Evolutionary conservation across 2,113 vertebrate genomes (phyloP), one percentile per base, ranked within the genome.

Genomic region (Suricata suricatta): DNA sequence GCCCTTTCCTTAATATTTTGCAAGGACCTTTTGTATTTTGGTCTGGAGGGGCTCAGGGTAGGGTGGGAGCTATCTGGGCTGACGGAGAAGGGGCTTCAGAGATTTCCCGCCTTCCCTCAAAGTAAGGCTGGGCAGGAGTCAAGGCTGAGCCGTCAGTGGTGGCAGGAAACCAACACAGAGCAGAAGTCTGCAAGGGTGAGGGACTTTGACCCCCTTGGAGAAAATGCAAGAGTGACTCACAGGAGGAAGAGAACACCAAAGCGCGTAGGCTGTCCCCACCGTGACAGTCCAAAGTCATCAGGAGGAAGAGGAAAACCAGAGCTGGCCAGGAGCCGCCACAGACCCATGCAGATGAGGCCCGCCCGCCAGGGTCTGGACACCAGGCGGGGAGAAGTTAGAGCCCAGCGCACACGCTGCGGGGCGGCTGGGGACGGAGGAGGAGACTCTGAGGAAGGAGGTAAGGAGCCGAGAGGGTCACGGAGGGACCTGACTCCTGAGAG

Each of bases 211-310:
- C 83, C 31, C 41, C 41, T 72, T 16, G 4, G 81, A 82, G 66
- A 80, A 90, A 94, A 82, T 86, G n/a, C 71, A 35, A 77, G 77
- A 79, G 79, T 96, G 93, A 95, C 82, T 93, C 93, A 89, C 33
- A 33, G 85, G 83, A 66, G 50, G 57, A 84, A 74, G 86, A 95
- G 6, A 19, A 50, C 88, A 63, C n/a, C 50, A 31, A 64, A 85
- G 50, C 23, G 50, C 63, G 68, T 27, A n/a, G 47, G 76, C 23
- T 87, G 68, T 69, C 13, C 35, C 38, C 41, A 47, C 44, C 2
- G 15, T 54, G 66, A 47, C 29, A 71, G 92, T 85, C 93, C 86
- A 71, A 83, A 97, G 91, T 95, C 86, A 57, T 21, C 83, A 29
- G 71, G 77, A 47, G 71, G 54, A 72, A 87, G 69, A 88, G 9